Conservation (phyloP, 2,113 vertebrate genomes). For the Thunnus thynnus region DNA sequence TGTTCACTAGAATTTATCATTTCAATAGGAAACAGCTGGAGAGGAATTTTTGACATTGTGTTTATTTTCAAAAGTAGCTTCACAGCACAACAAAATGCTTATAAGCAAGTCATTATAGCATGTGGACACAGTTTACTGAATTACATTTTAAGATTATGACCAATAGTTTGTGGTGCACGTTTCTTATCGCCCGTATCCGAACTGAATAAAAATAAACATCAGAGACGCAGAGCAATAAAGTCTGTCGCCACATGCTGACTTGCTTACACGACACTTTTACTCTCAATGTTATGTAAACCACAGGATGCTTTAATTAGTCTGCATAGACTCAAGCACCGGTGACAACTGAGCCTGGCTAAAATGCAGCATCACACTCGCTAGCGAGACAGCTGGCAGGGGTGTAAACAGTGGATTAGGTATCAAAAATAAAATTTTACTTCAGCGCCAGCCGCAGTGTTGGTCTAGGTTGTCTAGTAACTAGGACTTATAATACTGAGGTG, state of each 20-base stretch:
- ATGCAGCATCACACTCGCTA: constrained; percentile 5
- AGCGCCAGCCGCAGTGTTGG: neutral
- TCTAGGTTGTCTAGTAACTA: neutral
- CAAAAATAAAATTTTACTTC: neutral
- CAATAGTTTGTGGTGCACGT: neutral
- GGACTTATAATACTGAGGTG: neutral
- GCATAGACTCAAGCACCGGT: neutral
- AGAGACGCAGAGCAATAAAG: neutral
- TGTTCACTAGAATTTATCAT: neutral
- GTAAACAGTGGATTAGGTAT: neutral
- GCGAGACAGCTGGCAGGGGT: constrained; percentile 7
- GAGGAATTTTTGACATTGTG: no score
- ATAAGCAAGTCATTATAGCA: no score
- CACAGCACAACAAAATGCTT: no score
- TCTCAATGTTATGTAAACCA: constrained; percentile 19
- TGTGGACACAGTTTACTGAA: no score
- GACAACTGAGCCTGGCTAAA: constrained; percentile 4
- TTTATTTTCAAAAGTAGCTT: no score
- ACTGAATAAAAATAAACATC: neutral
- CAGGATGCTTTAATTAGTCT: constrained; percentile 38
- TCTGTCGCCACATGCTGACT: neutral
- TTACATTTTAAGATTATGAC: no score
- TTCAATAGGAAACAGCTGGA: neutral
- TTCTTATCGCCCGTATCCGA: neutral
- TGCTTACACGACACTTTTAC: constrained; percentile 28